Conservation (phyloP, 2,113 vertebrate species). For the Corythornis vintsioides region DNA sequence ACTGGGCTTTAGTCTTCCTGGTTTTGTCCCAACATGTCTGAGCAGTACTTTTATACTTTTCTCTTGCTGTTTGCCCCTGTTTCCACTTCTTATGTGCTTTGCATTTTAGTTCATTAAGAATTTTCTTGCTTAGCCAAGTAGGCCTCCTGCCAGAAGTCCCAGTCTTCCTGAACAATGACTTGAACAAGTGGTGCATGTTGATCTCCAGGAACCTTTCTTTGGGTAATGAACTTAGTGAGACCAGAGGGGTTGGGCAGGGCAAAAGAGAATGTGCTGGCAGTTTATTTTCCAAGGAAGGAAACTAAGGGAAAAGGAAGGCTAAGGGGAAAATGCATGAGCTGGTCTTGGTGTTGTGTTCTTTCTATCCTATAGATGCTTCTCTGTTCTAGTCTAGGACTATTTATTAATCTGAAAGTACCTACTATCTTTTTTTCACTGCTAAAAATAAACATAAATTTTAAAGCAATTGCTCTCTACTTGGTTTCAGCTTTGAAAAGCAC, state of each 20-base stretch:
- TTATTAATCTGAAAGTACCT: background rate
- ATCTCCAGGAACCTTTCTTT: slow-evolving; percentile 16
- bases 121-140: slow-evolving; percentile 23
- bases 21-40: slow-evolving; percentile 13
- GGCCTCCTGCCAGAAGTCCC: slow-evolving; percentile 42
- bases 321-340: background rate
- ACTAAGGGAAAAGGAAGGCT: background rate
- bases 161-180: slow-evolving; percentile 29
- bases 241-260: background rate
- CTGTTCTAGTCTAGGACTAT: background rate
- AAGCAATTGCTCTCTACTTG: background rate
- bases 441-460: background rate
- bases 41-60: slow-evolving; percentile 9
- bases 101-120: slow-evolving; percentile 50
- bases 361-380: background rate
- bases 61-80: slow-evolving; percentile 19
- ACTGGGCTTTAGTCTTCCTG: slow-evolving; percentile 4
- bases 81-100: slow-evolving; percentile 29
- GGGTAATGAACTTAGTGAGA: background rate
- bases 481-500: background rate
- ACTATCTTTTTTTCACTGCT: background rate
- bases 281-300: slow-evolving; percentile 8
- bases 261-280: background rate
- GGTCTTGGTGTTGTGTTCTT: background rate
- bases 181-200: slow-evolving; percentile 27